Base-by-base conservation (phyloP, 2,113 vertebrate species). In the Macquaria australasica region DNA sequence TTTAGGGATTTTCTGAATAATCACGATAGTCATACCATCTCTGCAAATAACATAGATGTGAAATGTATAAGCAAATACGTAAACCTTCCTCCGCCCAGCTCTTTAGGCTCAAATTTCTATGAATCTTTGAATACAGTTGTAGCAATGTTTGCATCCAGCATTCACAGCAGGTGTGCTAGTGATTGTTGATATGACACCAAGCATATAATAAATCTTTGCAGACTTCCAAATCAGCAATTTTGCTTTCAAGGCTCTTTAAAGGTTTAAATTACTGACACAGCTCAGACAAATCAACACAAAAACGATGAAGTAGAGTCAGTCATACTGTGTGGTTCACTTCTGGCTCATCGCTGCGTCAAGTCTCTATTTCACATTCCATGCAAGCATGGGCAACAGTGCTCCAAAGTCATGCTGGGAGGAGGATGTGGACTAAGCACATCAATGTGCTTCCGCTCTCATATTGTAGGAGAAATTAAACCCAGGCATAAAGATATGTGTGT, bases 291-390 rank as follows among this genome's bases (percentile, higher is more conserved):
- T 85, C 73, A 77, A 14, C 28, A 48, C 39, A 10, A 20, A 64
- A 72, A 78, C 53, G 11, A 70, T 21, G 28, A 79, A 23, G 73
- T 50, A 66, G 48, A 67, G 11, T 81, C 69, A 70, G 68, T 81
- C 69, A 76, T 66, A 59, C 23, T 39, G 73, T 55, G 31, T 43
- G 37, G 68, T 73, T 84, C 10, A 50, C 55, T 78, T 87, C 53
- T 87, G 87, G 82, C 69, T 81, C 48, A 20, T 80, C 28, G 10
- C 67, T 80, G 34, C 15, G 39, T 67, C 50, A 25, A 73, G 76
- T 82, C 73, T 86, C 34, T 23, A 21, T 69, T 86, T 86, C 81
- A 85, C 83, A 87, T 93, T 90, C 83, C 77, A 28, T 60, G 39
- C 79, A 83, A 74, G 79, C 74, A 88, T 59, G 77, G 83, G 59